Evolutionary conservation across 2,888 invertebrate species (phyloP).

Genomic region (Megastigmus dorsalis): DNA sequence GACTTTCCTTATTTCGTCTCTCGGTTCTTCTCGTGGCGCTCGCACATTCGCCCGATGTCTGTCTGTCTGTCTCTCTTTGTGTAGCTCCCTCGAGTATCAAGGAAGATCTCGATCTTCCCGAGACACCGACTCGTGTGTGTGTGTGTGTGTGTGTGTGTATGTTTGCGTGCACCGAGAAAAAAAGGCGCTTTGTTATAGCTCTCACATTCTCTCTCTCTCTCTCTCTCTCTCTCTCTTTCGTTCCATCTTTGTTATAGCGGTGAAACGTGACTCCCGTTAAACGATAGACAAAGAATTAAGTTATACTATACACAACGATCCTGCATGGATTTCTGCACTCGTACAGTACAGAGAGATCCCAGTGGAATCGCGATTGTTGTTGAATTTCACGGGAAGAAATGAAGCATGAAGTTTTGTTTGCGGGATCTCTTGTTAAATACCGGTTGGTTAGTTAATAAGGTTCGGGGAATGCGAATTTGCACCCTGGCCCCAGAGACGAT

Average conservation of each 20-base stretch:
- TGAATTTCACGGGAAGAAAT: not conserved
- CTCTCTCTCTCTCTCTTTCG: too few relatives aligned
- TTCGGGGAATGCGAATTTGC: conserved; percentile 39
- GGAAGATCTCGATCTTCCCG: conserved; percentile 54
- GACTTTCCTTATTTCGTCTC: not conserved
- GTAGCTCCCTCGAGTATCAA: conserved; percentile 38
- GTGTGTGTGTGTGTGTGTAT: too few relatives aligned
- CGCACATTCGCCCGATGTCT: not conserved
- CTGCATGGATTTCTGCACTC: not conserved
- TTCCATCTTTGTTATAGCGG: not conserved
- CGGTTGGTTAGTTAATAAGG: conserved; percentile 6
- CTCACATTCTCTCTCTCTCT: too few relatives aligned
- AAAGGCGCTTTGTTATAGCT: too few relatives aligned
- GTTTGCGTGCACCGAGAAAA: conserved; percentile 40
- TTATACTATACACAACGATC: not conserved
- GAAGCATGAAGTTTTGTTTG: not conserved
- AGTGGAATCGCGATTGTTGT: too few relatives aligned
- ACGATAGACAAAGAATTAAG: conserved; percentile 12
- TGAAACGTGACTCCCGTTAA: conserved; percentile 30
- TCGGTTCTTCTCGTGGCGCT: conserved; percentile 3
- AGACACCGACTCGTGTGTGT: conserved; percentile 40
- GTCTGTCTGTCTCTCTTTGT: too few relatives aligned
- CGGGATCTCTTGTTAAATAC: not conserved
- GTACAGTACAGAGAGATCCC: too few relatives aligned
- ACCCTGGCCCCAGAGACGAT: conserved; percentile 6